phyloP scores from a whole-genome alignment of 2,797 vertebrate genomes.

The Cirrhinus mrigala region DNA sequence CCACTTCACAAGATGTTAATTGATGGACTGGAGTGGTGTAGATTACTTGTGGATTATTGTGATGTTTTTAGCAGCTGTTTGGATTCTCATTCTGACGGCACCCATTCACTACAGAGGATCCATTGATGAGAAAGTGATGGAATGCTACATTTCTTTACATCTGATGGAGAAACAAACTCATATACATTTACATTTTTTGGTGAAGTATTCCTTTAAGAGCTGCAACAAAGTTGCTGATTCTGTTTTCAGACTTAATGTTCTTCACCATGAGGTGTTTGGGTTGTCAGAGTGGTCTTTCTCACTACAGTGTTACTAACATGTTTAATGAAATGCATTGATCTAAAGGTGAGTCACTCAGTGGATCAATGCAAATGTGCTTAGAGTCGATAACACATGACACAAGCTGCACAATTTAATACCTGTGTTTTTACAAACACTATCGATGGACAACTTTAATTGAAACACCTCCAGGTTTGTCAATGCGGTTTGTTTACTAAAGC shows the following conservation, averaged over 20 bases:
- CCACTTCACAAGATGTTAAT: background rate
- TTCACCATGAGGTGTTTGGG: background rate
- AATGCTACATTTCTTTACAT: background rate
- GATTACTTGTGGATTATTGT: too few relatives aligned
- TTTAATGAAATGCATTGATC: constrained; percentile 8
- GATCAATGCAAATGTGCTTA: background rate
- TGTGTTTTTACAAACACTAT: background rate
- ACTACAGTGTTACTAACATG: background rate
- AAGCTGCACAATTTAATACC: background rate
- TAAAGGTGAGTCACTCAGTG: background rate
- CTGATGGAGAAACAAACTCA: background rate
- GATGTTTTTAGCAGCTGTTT: background rate
- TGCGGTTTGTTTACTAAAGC: too few relatives aligned
- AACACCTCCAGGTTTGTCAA: constrained; percentile 7
- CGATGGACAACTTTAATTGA: background rate
- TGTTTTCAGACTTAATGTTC: background rate
- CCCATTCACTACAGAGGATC: background rate
- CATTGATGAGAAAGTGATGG: accelerated
- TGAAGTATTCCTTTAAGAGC: background rate
- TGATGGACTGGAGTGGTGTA: background rate
- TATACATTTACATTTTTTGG: background rate
- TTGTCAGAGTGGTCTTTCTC: background rate
- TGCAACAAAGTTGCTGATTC: background rate
- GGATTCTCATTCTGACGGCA: background rate
- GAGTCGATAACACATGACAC: background rate